Conservation (phyloP, 2,797 vertebrate species). For the Oryzias sinensis region DNA sequence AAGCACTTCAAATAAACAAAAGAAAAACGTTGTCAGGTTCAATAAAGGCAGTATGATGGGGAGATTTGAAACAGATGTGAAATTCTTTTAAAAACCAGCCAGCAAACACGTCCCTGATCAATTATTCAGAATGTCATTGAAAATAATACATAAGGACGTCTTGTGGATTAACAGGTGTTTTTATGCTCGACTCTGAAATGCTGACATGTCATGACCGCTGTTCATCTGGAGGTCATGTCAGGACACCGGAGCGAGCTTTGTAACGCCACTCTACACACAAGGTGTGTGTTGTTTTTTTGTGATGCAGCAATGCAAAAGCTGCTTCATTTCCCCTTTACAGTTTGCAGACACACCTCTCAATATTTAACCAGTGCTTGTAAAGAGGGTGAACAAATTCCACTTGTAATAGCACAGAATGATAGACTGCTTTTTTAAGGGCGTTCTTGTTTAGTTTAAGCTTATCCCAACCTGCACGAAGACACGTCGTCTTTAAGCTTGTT, state of each 20-base stretch:
- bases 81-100: slow-evolving; percentile 24
- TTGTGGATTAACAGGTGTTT: slow-evolving; percentile 29
- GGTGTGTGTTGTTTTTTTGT: slow-evolving; percentile 30
- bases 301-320: slow-evolving; percentile 3
- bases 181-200: slow-evolving; percentile 38
- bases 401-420: no score
- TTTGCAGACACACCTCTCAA: slow-evolving; percentile 4
- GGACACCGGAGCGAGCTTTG: slow-evolving; percentile 15
- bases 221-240: slow-evolving; percentile 34
- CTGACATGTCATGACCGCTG: slow-evolving; percentile 31
- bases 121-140: slow-evolving; percentile 53
- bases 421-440: no score
- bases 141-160: slow-evolving; percentile 34
- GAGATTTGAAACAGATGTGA: slow-evolving; percentile 18
- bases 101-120: slow-evolving; percentile 46
- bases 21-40: no score
- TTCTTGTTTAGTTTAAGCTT: no score
- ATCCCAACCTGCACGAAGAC: no score
- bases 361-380: background rate
- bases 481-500: no score
- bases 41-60: slow-evolving; percentile 4
- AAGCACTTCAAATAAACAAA: no score
- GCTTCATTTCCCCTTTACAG: background rate
- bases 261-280: slow-evolving; percentile 18
- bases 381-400: slow-evolving; percentile 11